These are phyloP conservation scores for Delphinapterus leucas DNA, from an alignment of 2,113 vertebrate species.

Conservation along the genomic window DNA sequence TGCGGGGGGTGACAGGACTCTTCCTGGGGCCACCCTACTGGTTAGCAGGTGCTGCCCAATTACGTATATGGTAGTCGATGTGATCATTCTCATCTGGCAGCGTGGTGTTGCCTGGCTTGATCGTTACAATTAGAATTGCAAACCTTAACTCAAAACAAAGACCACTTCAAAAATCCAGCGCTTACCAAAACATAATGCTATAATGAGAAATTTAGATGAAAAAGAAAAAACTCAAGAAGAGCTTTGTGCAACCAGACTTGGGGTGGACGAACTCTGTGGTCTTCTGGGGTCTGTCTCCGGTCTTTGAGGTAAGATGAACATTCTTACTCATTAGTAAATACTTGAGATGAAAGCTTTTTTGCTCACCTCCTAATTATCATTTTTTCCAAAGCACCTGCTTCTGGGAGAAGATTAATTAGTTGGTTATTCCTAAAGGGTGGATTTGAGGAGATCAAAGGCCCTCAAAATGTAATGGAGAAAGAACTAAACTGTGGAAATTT, in stretches of 20 bases:
- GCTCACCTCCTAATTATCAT: slow-evolving; percentile 58
- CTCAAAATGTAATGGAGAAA: not conserved
- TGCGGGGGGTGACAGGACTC: not conserved
- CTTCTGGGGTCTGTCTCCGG: not conserved
- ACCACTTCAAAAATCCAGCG: not conserved
- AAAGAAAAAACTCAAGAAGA: not conserved
- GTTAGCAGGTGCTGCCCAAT: not conserved
- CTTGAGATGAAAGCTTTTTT: slow-evolving; percentile 52
- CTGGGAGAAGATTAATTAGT: slow-evolving; percentile 64
- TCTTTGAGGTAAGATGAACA: slow-evolving; percentile 13
- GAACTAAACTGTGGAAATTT: slow-evolving; percentile 20
- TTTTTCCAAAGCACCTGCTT: slow-evolving; percentile 55
- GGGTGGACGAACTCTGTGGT: not conserved
- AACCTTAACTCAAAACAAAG: slow-evolving; percentile 28
- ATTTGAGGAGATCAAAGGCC: slow-evolving; percentile 48
- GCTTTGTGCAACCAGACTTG: not conserved
- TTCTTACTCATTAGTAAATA: slow-evolving; percentile 46
- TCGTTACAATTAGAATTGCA: not conserved
- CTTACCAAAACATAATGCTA: not conserved
- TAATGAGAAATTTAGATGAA: not conserved
- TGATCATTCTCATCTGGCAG: not conserved
- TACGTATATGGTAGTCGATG: not conserved
- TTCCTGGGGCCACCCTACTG: not conserved
- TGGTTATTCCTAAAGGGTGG: slow-evolving; percentile 51
- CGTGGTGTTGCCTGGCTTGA: not conserved